A percentile compares a stretch with the other conserved stretches of the same genome.
These are phyloP conservation scores for Cotesia vestalis DNA, from an alignment of 1,140 invertebrate genomes.

Conservation along the genomic window DNA sequence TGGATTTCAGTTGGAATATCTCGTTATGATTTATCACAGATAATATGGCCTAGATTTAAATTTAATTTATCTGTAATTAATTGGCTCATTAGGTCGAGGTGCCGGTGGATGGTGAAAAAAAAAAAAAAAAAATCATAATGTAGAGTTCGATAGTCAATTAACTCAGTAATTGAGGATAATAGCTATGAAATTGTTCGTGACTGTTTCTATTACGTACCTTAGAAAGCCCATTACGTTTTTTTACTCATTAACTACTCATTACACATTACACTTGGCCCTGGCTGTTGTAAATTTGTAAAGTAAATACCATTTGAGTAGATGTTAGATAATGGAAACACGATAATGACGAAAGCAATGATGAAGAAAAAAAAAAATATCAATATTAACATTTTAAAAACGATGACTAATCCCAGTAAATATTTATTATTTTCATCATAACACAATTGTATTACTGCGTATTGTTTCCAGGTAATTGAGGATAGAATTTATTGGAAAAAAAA, in stretches of 20 bases:
- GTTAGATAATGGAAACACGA: no score
- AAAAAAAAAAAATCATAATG: background rate
- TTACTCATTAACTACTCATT: no score
- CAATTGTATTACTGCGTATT: background rate
- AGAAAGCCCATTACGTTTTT: no score
- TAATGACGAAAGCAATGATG: no score
- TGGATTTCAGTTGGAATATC: background rate
- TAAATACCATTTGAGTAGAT: no score
- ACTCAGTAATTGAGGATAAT: slow-evolving; percentile 1
- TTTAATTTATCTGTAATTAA: slow-evolving; percentile 5
- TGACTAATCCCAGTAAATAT: no score
- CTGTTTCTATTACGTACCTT: no score
- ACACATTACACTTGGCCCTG: no score
- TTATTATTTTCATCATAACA: background rate
- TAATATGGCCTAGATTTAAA: background rate
- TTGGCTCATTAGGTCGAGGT: slow-evolving; percentile 3
- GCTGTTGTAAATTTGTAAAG: no score
- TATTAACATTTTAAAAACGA: no score
- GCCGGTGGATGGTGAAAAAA: background rate
- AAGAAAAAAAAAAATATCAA: no score
- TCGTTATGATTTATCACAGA: background rate
- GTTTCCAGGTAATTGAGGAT: background rate
- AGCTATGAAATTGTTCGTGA: slow-evolving; percentile 8
- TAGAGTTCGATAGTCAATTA: slow-evolving; percentile 7
- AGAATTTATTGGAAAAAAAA: background rate